phyloP scores from a whole-genome alignment of 2,888 invertebrate genomes.

The Dicycla oo region DNA sequence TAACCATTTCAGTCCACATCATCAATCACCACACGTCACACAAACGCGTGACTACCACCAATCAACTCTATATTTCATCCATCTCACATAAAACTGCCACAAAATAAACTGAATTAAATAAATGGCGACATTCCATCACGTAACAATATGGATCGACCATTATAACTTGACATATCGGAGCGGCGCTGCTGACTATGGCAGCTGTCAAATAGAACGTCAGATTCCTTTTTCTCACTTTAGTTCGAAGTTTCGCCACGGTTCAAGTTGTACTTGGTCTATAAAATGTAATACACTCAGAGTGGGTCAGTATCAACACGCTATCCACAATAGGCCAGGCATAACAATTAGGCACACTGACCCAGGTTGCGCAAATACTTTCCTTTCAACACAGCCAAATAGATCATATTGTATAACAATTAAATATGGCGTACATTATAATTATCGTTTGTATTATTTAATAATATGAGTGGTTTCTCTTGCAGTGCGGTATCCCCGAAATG shows the following conservation, averaged over 20 bases:
- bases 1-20: not conserved
- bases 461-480: slow-evolving; percentile 27
- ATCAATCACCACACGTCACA: slow-evolving; percentile 10
- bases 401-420: slow-evolving; percentile 61
- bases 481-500: not conserved
- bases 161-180: not conserved
- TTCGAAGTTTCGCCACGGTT: slow-evolving; percentile 5
- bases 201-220: slow-evolving; percentile 23
- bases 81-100: slow-evolving; percentile 20
- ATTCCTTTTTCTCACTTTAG: not conserved
- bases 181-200: slow-evolving; percentile 1
- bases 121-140: slow-evolving; percentile 51
- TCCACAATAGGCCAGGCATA: slow-evolving; percentile 63
- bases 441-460: slow-evolving; percentile 18
- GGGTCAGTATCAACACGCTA: slow-evolving; percentile 70
- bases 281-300: slow-evolving; percentile 48
- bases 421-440: slow-evolving; percentile 43
- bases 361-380: slow-evolving; percentile 70
- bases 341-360: slow-evolving; percentile 65
- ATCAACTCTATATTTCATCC: slow-evolving; percentile 34
- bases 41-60: slow-evolving; percentile 12
- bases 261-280: slow-evolving; percentile 4
- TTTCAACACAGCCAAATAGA: slow-evolving; percentile 60
- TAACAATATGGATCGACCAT: slow-evolving; percentile 7
- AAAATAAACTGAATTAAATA: slow-evolving; percentile 30